Evolutionary conservation across 2,888 invertebrate species (phyloP).

Genomic region (Sarcophaga caerulescens): DNA sequence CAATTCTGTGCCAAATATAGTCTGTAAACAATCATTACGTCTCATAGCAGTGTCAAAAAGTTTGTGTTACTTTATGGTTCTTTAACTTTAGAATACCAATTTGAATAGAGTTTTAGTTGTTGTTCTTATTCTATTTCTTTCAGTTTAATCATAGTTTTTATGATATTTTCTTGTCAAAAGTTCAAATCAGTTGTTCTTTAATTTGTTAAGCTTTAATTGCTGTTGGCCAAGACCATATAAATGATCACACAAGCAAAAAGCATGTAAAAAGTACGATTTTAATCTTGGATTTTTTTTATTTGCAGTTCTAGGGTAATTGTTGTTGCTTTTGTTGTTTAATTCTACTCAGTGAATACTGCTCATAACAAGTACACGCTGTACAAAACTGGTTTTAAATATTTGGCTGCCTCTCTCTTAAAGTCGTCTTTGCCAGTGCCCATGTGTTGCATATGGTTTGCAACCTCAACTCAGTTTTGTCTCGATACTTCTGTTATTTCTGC

Average conservation of each 20-base stretch:
- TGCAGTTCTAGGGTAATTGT: not conserved
- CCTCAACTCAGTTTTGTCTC: not conserved
- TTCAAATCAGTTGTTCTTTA: conserved; percentile 21
- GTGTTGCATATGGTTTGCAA: not conserved
- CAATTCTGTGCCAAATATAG: not conserved
- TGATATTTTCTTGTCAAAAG: conserved; percentile 36
- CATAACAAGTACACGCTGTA: not conserved
- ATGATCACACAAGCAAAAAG: not conserved
- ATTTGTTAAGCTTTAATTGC: not conserved
- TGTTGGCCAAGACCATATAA: conserved; percentile 32
- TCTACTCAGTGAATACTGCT: not conserved
- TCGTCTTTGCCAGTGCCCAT: not conserved
- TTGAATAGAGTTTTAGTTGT: not conserved
- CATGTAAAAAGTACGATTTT: not conserved
- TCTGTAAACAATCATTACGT: not conserved
- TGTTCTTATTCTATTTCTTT: not conserved
- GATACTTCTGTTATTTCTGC: not conserved
- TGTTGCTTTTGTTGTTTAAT: not conserved
- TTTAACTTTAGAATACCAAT: too few species aligned
- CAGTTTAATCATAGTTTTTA: not conserved
- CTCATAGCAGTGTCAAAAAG: too few species aligned
- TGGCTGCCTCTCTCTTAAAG: not conserved
- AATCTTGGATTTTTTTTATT: too few species aligned
- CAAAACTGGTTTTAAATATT: conserved; percentile 27
- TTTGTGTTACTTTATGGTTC: too few species aligned